phyloP scores from a whole-genome alignment of 2,113 vertebrate genomes.

The Chelonoidis abingdonii region DNA sequence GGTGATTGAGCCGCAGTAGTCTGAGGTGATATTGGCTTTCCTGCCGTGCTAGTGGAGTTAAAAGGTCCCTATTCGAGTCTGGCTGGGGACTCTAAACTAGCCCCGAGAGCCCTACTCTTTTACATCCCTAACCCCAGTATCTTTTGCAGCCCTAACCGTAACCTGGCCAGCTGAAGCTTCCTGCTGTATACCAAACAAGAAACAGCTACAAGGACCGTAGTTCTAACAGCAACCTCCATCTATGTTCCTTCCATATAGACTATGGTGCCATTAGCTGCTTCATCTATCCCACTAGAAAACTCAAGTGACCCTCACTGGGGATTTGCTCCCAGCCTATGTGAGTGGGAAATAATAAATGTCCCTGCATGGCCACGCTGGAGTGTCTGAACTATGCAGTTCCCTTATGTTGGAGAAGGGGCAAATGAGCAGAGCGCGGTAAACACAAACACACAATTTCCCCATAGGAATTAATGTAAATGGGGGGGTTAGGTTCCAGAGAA shows the following conservation, averaged over 20 bases:
- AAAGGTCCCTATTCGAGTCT: neutral
- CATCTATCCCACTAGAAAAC: neutral
- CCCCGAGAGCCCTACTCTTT: no score
- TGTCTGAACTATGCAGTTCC: neutral
- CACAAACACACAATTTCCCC: no score
- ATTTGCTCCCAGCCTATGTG: neutral
- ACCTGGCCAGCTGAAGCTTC: no score
- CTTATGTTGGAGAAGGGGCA: neutral
- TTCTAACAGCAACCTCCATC: neutral
- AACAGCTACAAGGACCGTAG: accelerated
- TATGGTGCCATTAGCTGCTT: neutral
- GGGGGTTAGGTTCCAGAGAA: no score
- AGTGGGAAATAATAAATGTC: neutral
- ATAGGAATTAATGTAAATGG: no score
- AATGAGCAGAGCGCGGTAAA: neutral
- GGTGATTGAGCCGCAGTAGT: neutral
- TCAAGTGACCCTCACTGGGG: neutral
- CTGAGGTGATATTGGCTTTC: neutral
- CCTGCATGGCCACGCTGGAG: neutral
- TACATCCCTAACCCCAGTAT: no score
- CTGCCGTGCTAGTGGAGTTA: neutral
- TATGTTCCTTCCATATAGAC: neutral
- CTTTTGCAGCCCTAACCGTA: no score
- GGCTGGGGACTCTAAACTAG: no score
- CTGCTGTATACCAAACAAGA: neutral